Evolutionary conservation across 2,888 invertebrate species (phyloP).

Genomic region (Dryadula phaetusa): DNA sequence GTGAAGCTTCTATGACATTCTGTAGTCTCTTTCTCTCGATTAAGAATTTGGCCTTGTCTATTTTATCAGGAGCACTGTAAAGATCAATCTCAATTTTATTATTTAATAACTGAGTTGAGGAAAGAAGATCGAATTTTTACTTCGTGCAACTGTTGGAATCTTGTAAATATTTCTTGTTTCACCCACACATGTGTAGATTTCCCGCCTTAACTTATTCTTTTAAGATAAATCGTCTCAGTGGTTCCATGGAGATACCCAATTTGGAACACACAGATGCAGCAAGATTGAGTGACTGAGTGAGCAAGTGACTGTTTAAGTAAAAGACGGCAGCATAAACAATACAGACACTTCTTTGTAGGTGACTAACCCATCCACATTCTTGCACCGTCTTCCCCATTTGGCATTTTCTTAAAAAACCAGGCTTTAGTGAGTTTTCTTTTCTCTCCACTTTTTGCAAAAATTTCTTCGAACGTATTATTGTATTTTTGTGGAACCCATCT

Average conservation of each 20-base stretch:
- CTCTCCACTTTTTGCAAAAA: neutral
- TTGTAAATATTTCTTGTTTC: neutral
- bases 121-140: neutral
- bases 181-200: neutral
- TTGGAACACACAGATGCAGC: neutral
- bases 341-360: neutral
- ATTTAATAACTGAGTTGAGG: neutral
- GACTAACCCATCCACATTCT: neutral
- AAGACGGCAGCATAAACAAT: no score
- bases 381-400: neutral
- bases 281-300: no score
- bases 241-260: neutral
- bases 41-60: neutral
- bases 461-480: neutral
- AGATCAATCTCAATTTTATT: neutral
- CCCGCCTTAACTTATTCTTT: neutral
- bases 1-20: neutral
- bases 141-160: no score
- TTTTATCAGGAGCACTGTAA: neutral
- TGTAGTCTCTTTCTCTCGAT: neutral
- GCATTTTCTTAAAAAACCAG: neutral
- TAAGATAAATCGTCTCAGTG: neutral
- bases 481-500: neutral
- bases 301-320: neutral
- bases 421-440: conserved; percentile 7